Evolutionary conservation across 2,797 vertebrate species (phyloP).

Genomic region (Pampus argenteus): DNA sequence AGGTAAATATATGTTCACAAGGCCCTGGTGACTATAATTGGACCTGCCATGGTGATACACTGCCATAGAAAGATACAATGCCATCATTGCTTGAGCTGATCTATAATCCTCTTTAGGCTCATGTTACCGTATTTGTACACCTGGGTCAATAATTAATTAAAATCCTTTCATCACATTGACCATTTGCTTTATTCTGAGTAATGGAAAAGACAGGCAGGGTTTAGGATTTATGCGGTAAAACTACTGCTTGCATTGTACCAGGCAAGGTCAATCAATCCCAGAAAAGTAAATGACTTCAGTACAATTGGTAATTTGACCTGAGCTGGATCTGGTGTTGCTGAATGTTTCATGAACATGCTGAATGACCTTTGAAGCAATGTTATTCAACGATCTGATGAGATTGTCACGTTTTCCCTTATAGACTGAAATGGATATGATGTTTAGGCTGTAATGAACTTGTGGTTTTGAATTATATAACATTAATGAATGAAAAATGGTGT

Average conservation of each 20-base stretch:
- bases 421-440: slow-evolving; percentile 9
- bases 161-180: slow-evolving; percentile 45
- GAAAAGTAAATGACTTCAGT: slow-evolving; percentile 29
- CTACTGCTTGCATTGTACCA: slow-evolving; percentile 11
- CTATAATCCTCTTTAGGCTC: slow-evolving; percentile 35
- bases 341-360: slow-evolving; percentile 63
- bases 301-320: slow-evolving; percentile 54
- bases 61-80: slow-evolving; percentile 25
- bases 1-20: slow-evolving; percentile 82
- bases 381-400: slow-evolving; percentile 33
- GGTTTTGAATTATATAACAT: background rate
- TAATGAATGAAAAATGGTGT: background rate
- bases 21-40: slow-evolving; percentile 21
- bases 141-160: slow-evolving; percentile 68
- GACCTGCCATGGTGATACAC: slow-evolving; percentile 24
- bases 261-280: slow-evolving; percentile 29
- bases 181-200: slow-evolving; percentile 25
- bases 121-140: slow-evolving; percentile 61
- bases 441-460: background rate
- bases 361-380: slow-evolving; percentile 40
- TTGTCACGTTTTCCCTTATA: slow-evolving; percentile 10
- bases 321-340: slow-evolving; percentile 31
- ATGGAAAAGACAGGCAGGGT: slow-evolving; percentile 26
- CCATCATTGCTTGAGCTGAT: slow-evolving; percentile 1
- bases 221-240: slow-evolving; percentile 21